Conservation (phyloP, 2,888 invertebrate species). For the Sinelater perroti region DNA sequence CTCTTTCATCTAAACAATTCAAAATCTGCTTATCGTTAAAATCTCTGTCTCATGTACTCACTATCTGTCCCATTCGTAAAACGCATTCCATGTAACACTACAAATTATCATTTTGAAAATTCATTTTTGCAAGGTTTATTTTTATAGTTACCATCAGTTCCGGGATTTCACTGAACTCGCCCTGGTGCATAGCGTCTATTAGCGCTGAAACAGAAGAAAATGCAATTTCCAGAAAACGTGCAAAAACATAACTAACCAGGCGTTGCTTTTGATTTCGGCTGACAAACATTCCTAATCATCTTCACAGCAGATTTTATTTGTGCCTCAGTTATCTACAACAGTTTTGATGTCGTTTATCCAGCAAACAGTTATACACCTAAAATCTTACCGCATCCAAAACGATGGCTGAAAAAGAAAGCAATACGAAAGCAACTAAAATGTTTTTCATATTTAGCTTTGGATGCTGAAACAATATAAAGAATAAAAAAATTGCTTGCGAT, state of each 20-base stretch:
- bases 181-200: slow-evolving; percentile 44
- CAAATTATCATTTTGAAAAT: slow-evolving; percentile 49
- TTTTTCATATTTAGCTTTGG: too few species aligned
- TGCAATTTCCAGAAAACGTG: background rate
- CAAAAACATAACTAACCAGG: slow-evolving; percentile 59
- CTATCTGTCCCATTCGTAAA: slow-evolving; percentile 62
- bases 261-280: slow-evolving; percentile 67
- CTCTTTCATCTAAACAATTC: slow-evolving; percentile 8
- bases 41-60: slow-evolving; percentile 47
- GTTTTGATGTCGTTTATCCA: too few species aligned
- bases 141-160: slow-evolving; percentile 31
- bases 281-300: slow-evolving; percentile 69
- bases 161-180: slow-evolving; percentile 40
- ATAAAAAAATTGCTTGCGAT: too few species aligned
- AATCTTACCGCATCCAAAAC: slow-evolving; percentile 10
- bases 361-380: too few species aligned
- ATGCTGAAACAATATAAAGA: too few species aligned
- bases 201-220: slow-evolving; percentile 35
- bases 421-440: too few species aligned
- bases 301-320: slow-evolving; percentile 69
- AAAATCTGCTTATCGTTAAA: too few species aligned
- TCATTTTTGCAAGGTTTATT: too few species aligned
- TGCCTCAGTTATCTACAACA: slow-evolving; percentile 54
- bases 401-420: too few species aligned
- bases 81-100: slow-evolving; percentile 64